Percentiles rank a stretch among this genome's conserved stretches.
Evolutionary conservation across 2,888 invertebrate species (phyloP).

Genomic region (Campoplex capitator): DNA sequence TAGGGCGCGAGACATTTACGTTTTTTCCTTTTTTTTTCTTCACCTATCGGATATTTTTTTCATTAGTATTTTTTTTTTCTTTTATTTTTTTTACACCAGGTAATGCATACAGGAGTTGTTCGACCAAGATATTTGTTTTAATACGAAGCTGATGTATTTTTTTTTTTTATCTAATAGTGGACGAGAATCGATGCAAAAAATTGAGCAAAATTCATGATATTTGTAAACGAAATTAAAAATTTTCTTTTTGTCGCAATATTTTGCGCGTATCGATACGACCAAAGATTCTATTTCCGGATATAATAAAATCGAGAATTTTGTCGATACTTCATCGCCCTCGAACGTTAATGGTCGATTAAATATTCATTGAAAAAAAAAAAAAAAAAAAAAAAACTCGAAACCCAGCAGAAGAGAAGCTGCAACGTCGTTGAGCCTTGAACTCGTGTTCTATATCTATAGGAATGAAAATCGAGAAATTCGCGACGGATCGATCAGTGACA

Average conservation of each 20-base stretch:
- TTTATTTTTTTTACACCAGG: slow-evolving; percentile 12
- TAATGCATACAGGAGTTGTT: not conserved
- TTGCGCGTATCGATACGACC: not conserved
- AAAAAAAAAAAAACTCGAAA: not conserved
- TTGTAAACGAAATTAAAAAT: not conserved
- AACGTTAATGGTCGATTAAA: slow-evolving; percentile 5
- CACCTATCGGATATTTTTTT: not conserved
- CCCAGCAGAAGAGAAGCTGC: not conserved
- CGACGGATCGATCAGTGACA: not conserved
- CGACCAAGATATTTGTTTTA: not conserved
- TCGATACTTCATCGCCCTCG: not conserved
- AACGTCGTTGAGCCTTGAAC: not conserved
- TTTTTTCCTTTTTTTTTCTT: slow-evolving; percentile 29
- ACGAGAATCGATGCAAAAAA: not conserved
- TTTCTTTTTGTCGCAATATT: not conserved
- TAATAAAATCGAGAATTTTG: not conserved
- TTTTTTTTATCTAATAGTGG: not conserved
- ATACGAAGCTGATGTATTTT: not conserved
- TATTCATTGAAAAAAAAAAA: slow-evolving; percentile 13
- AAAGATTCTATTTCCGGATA: not conserved
- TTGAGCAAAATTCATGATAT: not conserved
- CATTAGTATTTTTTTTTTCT: not conserved
- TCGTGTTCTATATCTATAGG: not conserved
- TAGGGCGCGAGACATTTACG: slow-evolving; percentile 39
- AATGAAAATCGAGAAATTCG: not conserved